phyloP scores from a whole-genome alignment of 2,888 invertebrate genomes.

The Phania funesta region DNA sequence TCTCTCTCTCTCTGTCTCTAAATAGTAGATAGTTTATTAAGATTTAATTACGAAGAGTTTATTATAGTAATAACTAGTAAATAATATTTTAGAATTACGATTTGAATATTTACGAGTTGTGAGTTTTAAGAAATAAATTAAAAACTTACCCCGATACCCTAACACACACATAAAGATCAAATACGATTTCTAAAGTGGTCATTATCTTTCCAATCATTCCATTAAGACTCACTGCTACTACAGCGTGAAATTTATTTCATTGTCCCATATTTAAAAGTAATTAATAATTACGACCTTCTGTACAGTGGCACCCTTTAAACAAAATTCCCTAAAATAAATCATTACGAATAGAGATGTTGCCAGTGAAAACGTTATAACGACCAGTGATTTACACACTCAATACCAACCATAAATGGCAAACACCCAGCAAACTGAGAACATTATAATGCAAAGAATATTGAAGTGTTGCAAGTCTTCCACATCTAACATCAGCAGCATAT shows the following conservation, averaged over 20 bases:
- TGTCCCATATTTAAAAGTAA: neutral
- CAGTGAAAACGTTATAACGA: slow-evolving; percentile 30
- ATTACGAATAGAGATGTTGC: slow-evolving; percentile 43
- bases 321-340: slow-evolving; percentile 53
- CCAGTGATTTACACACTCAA: slow-evolving; percentile 38
- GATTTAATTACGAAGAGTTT: too few relatives aligned
- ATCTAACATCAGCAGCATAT: neutral
- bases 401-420: neutral
- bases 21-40: too few relatives aligned
- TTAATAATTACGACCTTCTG: neutral
- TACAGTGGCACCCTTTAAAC: neutral
- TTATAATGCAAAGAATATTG: neutral
- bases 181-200: too few relatives aligned
- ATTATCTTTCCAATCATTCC: neutral
- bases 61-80: too few relatives aligned
- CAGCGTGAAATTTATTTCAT: slow-evolving; percentile 4
- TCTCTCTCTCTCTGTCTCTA: too few relatives aligned
- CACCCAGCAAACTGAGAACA: neutral
- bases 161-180: too few relatives aligned
- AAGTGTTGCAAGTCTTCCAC: neutral
- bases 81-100: too few relatives aligned
- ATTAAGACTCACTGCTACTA: neutral
- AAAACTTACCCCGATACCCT: too few relatives aligned
- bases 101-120: too few relatives aligned
- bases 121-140: too few relatives aligned